Evolutionary conservation across 2,888 invertebrate species (phyloP), one percentile per base, ranked within the genome.

Genomic region (Iselma pallidipennis): DNA sequence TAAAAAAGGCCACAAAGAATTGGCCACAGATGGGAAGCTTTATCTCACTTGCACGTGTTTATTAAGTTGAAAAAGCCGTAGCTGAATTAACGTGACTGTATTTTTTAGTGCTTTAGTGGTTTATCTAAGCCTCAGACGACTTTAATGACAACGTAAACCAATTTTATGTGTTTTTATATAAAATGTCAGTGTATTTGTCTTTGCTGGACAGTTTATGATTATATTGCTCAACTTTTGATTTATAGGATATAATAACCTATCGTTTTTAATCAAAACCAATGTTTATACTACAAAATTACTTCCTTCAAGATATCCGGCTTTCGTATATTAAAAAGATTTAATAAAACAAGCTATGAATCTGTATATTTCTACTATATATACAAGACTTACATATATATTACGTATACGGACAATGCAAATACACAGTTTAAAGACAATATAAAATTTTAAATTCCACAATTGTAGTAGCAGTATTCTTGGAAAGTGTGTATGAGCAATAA

Each of bases 131-230:
- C 66, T 62, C 60, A 65, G 65, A 60, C 61, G 66, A 72, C 70
- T 73, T 72, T 73, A 74, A 74, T 71, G 71, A 69, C 63, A 61
- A 63, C 67, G 69, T 72, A 71, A 72, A 72, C 68, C 59, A 63
- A 65, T 63, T 74, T 74, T 72, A 74, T 72, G 70, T 64, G 68
- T 69, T 73, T 71, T 70, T 68, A 65, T 66, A 66, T 67, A 65
- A 66, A 68, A 67, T 66, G 69, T 58, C 65, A 66, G 67, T 67
- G 65, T 68, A 70, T 70, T 69, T 68, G 63, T 67, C 63, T 57
- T 67, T 60, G 63, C 65, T 64, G 63, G 55, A 69, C 71, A 67
- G 68, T 69, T 71, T 64, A 58, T 65, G 66, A 69, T 68, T 71
- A 14, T 33, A 42, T 42, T 42, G 42, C 42, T 10, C 4, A 42